Evolutionary conservation across 2,888 invertebrate genomes (phyloP).

Genomic region (Drosophila anomelani): DNA sequence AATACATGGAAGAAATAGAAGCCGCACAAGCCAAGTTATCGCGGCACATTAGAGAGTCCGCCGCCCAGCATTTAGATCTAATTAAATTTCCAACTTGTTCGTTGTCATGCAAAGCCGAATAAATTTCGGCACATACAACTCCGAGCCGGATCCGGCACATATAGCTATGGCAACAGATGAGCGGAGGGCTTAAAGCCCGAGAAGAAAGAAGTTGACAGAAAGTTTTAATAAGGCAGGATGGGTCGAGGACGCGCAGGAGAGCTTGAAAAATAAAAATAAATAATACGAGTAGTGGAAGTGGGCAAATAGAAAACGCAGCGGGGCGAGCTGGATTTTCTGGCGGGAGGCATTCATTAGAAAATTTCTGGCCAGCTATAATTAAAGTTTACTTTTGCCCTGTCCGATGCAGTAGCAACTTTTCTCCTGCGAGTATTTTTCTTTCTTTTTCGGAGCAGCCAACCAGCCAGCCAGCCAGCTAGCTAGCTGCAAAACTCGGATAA

Average conservation of each 20-base stretch:
- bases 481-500: conserved; percentile 69
- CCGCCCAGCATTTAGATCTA: conserved; percentile 82
- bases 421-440: conserved; percentile 25
- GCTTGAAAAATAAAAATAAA: conserved; percentile 43
- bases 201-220: conserved; percentile 73
- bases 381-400: conserved; percentile 78
- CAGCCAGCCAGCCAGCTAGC: conserved; percentile 33
- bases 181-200: conserved; percentile 66
- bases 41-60: conserved; percentile 74
- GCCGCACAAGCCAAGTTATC: conserved; percentile 20
- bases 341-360: conserved; percentile 65
- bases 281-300: conserved; percentile 32
- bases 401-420: conserved; percentile 70
- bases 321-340: conserved; percentile 8
- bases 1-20: conserved; percentile 11
- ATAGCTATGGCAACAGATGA: conserved; percentile 66
- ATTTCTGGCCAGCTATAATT: conserved; percentile 72
- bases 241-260: conserved; percentile 15
- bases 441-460: conserved; percentile 16
- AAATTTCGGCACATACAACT: conserved; percentile 45
- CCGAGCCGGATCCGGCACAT: conserved; percentile 17
- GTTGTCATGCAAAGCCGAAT: conserved; percentile 72
- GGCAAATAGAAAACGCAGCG: conserved; percentile 64
- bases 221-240: conserved; percentile 76
- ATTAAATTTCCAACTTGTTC: conserved; percentile 75